A percentile compares a stretch with the other conserved stretches of the same genome.
phyloP scores from a whole-genome alignment of 2,888 invertebrate genomes.

The Drosophila rubida region DNA sequence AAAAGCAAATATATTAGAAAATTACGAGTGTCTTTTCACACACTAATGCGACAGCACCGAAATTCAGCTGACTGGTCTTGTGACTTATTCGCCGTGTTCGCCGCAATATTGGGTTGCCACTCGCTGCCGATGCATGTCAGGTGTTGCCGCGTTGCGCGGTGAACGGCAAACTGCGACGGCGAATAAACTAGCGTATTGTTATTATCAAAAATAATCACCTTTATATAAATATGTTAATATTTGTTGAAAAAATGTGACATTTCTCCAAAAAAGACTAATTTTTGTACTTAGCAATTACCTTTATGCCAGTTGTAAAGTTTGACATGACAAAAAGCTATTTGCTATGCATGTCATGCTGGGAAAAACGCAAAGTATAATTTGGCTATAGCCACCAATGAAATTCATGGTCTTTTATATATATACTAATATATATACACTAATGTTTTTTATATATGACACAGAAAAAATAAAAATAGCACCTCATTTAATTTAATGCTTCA shows the following conservation, averaged over 20 bases:
- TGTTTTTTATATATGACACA: no score
- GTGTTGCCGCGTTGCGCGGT: slow-evolving; percentile 15
- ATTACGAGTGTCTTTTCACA: slow-evolving; percentile 71
- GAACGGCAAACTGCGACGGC: slow-evolving; percentile 43
- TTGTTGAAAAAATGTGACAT: background rate
- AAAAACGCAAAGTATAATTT: background rate
- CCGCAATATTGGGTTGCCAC: slow-evolving; percentile 42
- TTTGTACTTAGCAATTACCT: background rate
- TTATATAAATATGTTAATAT: background rate
- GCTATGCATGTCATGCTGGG: background rate
- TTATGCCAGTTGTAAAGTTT: no score
- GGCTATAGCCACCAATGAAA: no score
- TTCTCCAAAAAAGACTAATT: background rate
- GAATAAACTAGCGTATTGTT: slow-evolving; percentile 10
- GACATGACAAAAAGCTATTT: background rate
- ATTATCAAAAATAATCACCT: background rate
- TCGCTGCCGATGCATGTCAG: background rate
- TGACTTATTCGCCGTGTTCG: slow-evolving; percentile 81
- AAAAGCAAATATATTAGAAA: slow-evolving; percentile 41
- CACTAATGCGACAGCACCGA: slow-evolving; percentile 77
- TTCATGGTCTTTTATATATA: no score
- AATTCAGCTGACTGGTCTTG: slow-evolving; percentile 85
- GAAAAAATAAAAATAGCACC: no score
- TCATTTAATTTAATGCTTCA: no score
- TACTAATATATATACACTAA: no score